phyloP scores from a whole-genome alignment of 2,888 invertebrate genomes.

The Lithodes maja region DNA sequence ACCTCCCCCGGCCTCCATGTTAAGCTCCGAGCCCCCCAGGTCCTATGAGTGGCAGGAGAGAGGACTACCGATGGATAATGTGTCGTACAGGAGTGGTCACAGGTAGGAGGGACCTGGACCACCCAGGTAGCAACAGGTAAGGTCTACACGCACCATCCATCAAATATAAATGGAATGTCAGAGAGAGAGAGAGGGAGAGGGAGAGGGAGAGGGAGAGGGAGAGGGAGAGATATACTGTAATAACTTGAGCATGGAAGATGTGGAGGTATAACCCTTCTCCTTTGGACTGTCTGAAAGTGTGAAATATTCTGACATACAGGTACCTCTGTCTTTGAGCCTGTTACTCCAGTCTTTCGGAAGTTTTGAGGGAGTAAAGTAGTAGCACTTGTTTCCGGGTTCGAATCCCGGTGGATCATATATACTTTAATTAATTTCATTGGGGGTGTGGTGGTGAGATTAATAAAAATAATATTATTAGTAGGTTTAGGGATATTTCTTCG shows the following conservation, averaged over 20 bases:
- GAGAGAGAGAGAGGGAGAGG: slow-evolving; percentile 1
- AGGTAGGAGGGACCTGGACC: slow-evolving; percentile 28
- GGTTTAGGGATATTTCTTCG: too few species aligned
- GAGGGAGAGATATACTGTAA: not conserved
- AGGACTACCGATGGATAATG: slow-evolving; percentile 63
- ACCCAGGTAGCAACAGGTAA: not conserved
- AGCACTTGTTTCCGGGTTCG: too few species aligned
- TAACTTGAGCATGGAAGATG: not conserved
- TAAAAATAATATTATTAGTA: too few species aligned
- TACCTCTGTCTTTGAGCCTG: too few species aligned
- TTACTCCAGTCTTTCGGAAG: too few species aligned
- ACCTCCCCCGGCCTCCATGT: slow-evolving; percentile 49
- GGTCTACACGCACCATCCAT: not conserved
- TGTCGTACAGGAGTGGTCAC: slow-evolving; percentile 65
- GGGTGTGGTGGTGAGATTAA: too few species aligned
- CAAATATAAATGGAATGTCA: not conserved
- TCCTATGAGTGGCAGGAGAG: slow-evolving; percentile 67
- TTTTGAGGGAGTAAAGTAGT: too few species aligned
- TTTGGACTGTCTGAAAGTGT: not conserved
- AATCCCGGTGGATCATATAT: too few species aligned
- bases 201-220: not conserved
- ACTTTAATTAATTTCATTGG: too few species aligned
- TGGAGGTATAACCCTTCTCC: too few species aligned
- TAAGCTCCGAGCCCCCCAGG: slow-evolving; percentile 59
- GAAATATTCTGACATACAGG: not conserved